Conservation (phyloP, 2,888 invertebrate species). For the Ophioninae sp. region DNA sequence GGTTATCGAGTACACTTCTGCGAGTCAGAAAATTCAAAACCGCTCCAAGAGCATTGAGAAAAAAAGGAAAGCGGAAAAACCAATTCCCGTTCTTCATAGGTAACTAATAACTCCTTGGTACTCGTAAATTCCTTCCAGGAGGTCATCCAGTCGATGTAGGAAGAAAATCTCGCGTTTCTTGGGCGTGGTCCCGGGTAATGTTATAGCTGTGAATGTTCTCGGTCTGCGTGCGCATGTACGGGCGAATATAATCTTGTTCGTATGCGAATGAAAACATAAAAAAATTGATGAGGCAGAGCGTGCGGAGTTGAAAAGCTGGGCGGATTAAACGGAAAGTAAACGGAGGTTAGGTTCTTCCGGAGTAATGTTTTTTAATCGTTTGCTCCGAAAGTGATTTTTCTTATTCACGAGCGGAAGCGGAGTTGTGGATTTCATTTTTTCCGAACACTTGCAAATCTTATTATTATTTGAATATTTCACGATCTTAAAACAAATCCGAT, state of each 20-base stretch:
- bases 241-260: background rate
- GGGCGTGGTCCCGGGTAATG: constrained; percentile 56
- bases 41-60: background rate
- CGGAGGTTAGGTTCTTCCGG: background rate
- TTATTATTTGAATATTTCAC: no score
- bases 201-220: constrained; percentile 32
- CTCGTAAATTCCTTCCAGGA: constrained; percentile 23
- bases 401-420: background rate
- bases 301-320: background rate
- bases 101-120: constrained; percentile 43
- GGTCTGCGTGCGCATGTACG: constrained; percentile 2
- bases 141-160: constrained; percentile 56
- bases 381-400: background rate
- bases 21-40: constrained; percentile 2
- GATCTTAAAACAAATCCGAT: no score
- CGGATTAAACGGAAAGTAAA: constrained; percentile 5
- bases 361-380: constrained; percentile 17
- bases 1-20: constrained; percentile 32
- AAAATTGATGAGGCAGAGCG: constrained; percentile 16
- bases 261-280: background rate
- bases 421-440: no score
- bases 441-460: no score
- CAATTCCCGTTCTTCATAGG: constrained; percentile 24
- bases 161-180: constrained; percentile 55
- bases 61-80: constrained; percentile 14